A percentile compares a stretch with the other conserved stretches of the same genome.
These are phyloP conservation scores for Nineta flava DNA, from an alignment of 2,888 invertebrate species.

Conservation along the genomic window DNA sequence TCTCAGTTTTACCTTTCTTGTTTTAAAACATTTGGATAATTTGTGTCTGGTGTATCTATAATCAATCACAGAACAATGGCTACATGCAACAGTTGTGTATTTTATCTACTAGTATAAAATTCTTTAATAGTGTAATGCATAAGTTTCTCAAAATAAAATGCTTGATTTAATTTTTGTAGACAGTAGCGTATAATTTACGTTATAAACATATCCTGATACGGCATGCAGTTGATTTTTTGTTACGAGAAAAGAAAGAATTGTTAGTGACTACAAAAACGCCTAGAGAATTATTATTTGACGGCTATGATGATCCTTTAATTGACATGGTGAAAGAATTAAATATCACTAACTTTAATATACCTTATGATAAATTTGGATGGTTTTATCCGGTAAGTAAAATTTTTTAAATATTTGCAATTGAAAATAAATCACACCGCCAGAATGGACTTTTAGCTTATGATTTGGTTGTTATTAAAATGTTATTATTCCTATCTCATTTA, in stretches of 20 bases:
- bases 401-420: neutral
- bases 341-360: slow-evolving; percentile 35
- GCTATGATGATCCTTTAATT: slow-evolving; percentile 60
- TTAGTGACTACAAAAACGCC: slow-evolving; percentile 46
- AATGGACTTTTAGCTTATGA: no score
- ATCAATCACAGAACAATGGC: no score
- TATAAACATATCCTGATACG: slow-evolving; percentile 26
- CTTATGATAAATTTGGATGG: slow-evolving; percentile 71
- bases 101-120: no score
- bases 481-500: no score
- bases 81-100: no score
- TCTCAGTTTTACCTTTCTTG: no score
- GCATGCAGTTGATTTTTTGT: slow-evolving; percentile 34
- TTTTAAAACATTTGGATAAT: no score
- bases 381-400: slow-evolving; percentile 51
- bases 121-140: no score
- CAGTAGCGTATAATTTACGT: slow-evolving; percentile 43
- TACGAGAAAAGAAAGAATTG: slow-evolving; percentile 34
- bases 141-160: no score
- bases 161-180: slow-evolving; percentile 33
- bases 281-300: slow-evolving; percentile 59
- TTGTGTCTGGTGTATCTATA: no score
- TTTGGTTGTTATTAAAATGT: no score
- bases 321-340: slow-evolving; percentile 35
- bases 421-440: neutral